phyloP scores from a whole-genome alignment of 1,140 invertebrate genomes.

The Zaprionus ornatus region DNA sequence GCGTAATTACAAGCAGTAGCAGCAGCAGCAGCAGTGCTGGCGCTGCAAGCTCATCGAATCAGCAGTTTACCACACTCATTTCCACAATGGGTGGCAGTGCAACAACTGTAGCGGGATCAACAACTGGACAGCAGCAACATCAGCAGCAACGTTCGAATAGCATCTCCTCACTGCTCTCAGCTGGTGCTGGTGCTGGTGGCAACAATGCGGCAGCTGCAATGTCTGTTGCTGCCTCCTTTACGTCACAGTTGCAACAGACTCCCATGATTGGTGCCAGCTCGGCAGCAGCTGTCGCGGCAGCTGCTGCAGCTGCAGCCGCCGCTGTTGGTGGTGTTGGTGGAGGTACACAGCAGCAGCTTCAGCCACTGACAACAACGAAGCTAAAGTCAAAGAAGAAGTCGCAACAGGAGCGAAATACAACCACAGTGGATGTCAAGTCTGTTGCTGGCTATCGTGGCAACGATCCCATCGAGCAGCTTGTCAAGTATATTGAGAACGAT shows the following conservation, averaged over 20 bases:
- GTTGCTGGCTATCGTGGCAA: constrained; percentile 86
- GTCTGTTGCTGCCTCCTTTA: constrained; percentile 54
- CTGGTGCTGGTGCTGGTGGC: constrained; percentile 31
- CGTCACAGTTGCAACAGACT: constrained; percentile 43
- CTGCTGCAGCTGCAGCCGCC: constrained; percentile 3
- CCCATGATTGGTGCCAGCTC: constrained; percentile 1
- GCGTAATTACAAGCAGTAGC: constrained; percentile 14
- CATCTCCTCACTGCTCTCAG: constrained; percentile 53
- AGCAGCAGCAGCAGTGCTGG: constrained; percentile 16
- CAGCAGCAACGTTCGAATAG: constrained; percentile 55
- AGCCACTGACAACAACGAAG: constrained; percentile 35
- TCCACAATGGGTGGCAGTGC: constrained; percentile 39
- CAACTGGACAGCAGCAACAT: constrained; percentile 2
- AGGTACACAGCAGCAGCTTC: constrained; percentile 38
- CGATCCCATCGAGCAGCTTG: constrained; percentile 85
- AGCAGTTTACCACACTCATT: constrained; percentile 57
- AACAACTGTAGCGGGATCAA: background rate
- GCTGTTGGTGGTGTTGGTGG: background rate
- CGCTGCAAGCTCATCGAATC: background rate
- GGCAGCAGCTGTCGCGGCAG: constrained; percentile 24
- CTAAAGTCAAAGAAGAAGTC: constrained; percentile 74
- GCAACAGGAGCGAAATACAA: constrained; percentile 85
- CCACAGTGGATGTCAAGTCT: constrained; percentile 85
- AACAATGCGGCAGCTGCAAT: constrained; percentile 50
- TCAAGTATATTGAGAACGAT: constrained; percentile 84